Evolutionary conservation across 2,888 invertebrate genomes (phyloP).

Genomic region (Geotrupes spiniger): DNA sequence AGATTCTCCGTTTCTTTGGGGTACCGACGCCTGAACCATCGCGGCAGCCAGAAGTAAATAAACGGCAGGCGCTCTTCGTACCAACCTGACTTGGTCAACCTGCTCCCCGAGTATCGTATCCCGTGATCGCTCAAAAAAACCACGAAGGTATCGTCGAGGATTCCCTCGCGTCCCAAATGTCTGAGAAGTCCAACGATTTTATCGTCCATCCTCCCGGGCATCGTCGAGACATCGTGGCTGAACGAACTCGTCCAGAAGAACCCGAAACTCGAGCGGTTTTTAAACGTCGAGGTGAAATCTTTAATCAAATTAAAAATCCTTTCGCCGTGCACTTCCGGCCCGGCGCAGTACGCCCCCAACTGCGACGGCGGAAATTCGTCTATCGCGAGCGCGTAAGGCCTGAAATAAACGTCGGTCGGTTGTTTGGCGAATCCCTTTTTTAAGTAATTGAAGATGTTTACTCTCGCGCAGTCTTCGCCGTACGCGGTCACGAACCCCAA

Average conservation of each 20-base stretch:
- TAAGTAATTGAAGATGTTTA: conserved; percentile 73
- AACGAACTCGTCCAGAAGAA: conserved; percentile 78
- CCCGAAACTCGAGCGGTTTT: conserved; percentile 65
- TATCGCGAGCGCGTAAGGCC: conserved; percentile 69
- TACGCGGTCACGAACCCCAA: conserved; percentile 75
- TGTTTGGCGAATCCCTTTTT: conserved; percentile 67
- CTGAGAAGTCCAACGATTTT: conserved; percentile 60
- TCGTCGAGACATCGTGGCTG: conserved; percentile 68
- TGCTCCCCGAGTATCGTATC: conserved; percentile 68
- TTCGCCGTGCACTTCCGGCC: conserved; percentile 63
- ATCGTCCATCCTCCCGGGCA: conserved; percentile 64
- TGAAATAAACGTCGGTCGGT: conserved; percentile 79
- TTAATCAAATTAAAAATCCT: conserved; percentile 66
- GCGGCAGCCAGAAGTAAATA: conserved; percentile 66
- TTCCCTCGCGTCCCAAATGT: conserved; percentile 55
- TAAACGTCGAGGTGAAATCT: conserved; percentile 64
- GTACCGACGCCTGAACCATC: conserved; percentile 56
- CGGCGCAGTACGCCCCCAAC: conserved; percentile 54
- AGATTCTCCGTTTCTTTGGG: conserved; percentile 58
- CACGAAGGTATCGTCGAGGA: conserved; percentile 64
- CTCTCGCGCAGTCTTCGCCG: conserved; percentile 70
- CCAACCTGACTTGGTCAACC: conserved; percentile 68
- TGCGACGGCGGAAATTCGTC: conserved; percentile 50
- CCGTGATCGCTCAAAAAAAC: conserved; percentile 79
- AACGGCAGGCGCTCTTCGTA: conserved; percentile 77